phyloP scores from a whole-genome alignment of 2,113 vertebrate species.

The Chlamydotis undulata region DNA sequence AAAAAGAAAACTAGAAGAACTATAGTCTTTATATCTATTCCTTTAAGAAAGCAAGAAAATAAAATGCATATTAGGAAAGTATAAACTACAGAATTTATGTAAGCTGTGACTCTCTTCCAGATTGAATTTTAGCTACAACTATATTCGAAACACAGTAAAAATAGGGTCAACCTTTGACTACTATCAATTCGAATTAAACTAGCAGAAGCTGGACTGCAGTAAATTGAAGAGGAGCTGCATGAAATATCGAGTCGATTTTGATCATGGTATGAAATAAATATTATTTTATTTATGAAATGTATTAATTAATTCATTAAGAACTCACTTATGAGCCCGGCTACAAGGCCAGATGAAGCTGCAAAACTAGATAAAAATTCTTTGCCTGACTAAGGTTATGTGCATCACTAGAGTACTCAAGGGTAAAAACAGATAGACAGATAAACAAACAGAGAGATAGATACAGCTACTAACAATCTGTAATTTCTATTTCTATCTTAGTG shows the following conservation, averaged over 20 bases:
- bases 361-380: background rate
- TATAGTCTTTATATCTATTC: background rate
- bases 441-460: background rate
- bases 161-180: background rate
- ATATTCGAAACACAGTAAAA: background rate
- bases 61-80: background rate
- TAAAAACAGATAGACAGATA: background rate
- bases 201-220: background rate
- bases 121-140: background rate
- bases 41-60: background rate
- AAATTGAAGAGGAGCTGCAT: constrained; percentile 11
- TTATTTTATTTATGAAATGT: constrained; percentile 52
- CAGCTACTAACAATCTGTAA: background rate
- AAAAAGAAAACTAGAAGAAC: background rate
- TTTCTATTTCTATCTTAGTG: background rate
- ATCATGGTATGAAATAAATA: constrained; percentile 16
- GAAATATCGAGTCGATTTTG: constrained; percentile 54
- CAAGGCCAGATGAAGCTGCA: background rate
- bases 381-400: background rate
- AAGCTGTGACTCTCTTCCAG: background rate
- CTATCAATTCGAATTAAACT: background rate
- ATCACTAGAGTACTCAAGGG: background rate
- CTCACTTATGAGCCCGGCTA: background rate
- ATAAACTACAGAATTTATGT: background rate
- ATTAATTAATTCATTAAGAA: constrained; percentile 33